These are phyloP conservation scores for Tipula unca DNA, from an alignment of 2,888 invertebrate genomes.

Conservation along the genomic window DNA sequence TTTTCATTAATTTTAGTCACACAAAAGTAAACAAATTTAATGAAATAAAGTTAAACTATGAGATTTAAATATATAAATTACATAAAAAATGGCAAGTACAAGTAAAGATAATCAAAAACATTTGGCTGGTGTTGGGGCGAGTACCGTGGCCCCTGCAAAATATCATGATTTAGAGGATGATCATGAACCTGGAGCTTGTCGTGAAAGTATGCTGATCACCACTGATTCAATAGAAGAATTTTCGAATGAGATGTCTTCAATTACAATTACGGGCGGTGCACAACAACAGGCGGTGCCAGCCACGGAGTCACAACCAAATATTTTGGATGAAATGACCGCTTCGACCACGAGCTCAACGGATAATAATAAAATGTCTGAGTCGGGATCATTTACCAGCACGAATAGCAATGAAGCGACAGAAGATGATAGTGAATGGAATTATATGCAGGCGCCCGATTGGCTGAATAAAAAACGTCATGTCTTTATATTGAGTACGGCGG, in stretches of 20 bases:
- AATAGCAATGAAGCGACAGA: slow-evolving; percentile 26
- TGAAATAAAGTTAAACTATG: not conserved
- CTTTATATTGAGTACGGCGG: slow-evolving; percentile 90
- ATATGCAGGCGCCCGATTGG: slow-evolving; percentile 63
- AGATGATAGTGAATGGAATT: slow-evolving; percentile 48
- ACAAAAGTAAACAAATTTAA: not conserved
- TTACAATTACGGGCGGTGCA: slow-evolving; percentile 28
- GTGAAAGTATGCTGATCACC: slow-evolving; percentile 60
- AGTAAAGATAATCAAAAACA: not conserved
- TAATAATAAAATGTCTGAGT: slow-evolving; percentile 30
- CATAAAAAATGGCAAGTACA: not conserved
- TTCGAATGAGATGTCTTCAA: slow-evolving; percentile 49
- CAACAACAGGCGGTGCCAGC: not conserved
- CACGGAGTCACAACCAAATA: not conserved
- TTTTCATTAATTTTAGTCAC: not conserved
- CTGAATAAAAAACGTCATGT: slow-evolving; percentile 79
- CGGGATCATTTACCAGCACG: slow-evolving; percentile 28
- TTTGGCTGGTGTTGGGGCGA: not conserved
- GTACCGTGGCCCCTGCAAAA: not conserved
- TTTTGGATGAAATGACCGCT: not conserved
- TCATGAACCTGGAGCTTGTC: slow-evolving; percentile 18
- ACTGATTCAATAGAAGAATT: slow-evolving; percentile 64
- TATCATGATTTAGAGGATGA: not conserved
- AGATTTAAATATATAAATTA: not conserved
- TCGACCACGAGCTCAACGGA: slow-evolving; percentile 23